Evolutionary conservation across 2,797 vertebrate genomes (phyloP).

Genomic region (Characodon lateralis): DNA sequence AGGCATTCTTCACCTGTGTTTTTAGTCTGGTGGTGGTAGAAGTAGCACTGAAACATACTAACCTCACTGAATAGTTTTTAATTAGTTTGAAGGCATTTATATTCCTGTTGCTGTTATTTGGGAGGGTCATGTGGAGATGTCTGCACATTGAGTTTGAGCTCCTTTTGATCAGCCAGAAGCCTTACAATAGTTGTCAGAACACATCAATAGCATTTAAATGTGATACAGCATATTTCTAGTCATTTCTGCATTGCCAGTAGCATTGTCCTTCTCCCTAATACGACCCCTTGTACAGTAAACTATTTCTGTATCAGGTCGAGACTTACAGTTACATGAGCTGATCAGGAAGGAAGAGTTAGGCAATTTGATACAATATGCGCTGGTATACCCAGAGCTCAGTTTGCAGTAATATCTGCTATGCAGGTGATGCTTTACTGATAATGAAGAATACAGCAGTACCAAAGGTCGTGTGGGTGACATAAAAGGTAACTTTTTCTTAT

Average conservation of each 20-base stretch:
- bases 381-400: conserved; percentile 29
- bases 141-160: conserved; percentile 63
- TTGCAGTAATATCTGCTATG: conserved; percentile 21
- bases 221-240: conserved; percentile 52
- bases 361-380: conserved; percentile 13
- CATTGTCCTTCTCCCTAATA: conserved; percentile 21
- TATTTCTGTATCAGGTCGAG: conserved; percentile 32
- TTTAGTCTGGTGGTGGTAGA: not conserved
- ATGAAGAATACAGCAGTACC: not conserved
- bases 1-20: too few species aligned
- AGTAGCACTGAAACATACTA: not conserved
- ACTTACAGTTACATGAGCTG: conserved; percentile 28
- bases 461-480: not conserved
- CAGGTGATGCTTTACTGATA: not conserved
- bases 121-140: conserved; percentile 57
- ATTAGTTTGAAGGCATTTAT: conserved; percentile 60
- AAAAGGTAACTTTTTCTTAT: not conserved
- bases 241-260: conserved; percentile 47
- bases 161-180: conserved; percentile 58
- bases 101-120: conserved; percentile 51
- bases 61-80: conserved; percentile 24
- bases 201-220: conserved; percentile 56
- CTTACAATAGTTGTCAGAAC: conserved; percentile 32
- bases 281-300: conserved; percentile 23
- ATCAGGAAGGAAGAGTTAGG: conserved; percentile 15